Evolutionary conservation across 1,140 invertebrate genomes (phyloP).

Genomic region (Steinernema khuongi): DNA sequence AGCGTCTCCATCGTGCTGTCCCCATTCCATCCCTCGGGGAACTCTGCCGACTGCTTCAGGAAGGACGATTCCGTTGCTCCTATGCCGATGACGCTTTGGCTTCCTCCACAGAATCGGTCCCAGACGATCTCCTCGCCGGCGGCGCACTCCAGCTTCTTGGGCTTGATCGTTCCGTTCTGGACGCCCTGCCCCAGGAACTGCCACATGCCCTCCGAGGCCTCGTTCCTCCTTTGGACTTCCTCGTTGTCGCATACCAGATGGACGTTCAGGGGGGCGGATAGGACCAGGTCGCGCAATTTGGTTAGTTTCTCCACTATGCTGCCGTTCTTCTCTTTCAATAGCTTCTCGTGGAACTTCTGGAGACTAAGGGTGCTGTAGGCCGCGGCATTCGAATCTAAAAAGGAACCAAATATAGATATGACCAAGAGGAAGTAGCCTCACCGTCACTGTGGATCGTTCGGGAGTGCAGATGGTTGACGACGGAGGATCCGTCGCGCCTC

Average conservation of each 20-base stretch:
- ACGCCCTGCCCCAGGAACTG: not conserved
- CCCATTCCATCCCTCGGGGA: constrained; percentile 64
- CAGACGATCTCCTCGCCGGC: not conserved
- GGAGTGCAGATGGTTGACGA: constrained; percentile 62
- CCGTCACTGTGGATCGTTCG: constrained; percentile 28
- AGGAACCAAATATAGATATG: not conserved
- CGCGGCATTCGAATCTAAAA: constrained; percentile 34
- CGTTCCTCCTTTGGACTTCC: not conserved
- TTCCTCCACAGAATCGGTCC: constrained; percentile 18
- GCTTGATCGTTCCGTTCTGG: not conserved
- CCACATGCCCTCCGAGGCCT: not conserved
- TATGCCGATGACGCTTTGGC: constrained; percentile 70
- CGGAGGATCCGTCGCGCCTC: constrained; percentile 67
- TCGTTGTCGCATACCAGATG: not conserved
- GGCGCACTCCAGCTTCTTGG: not conserved
- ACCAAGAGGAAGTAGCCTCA: constrained; percentile 2
- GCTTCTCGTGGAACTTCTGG: constrained; percentile 33
- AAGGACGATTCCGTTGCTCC: constrained; percentile 76
- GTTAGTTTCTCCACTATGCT: constrained; percentile 1
- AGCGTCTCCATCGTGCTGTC: constrained; percentile 70
- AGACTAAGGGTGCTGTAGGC: constrained; percentile 29
- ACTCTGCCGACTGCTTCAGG: constrained; percentile 65
- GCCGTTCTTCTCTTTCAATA: constrained; percentile 22
- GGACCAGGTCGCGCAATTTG: not conserved
- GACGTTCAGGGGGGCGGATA: not conserved